Base-by-base conservation (phyloP, 2,113 vertebrate species). In the Xenopus borealis region DNA sequence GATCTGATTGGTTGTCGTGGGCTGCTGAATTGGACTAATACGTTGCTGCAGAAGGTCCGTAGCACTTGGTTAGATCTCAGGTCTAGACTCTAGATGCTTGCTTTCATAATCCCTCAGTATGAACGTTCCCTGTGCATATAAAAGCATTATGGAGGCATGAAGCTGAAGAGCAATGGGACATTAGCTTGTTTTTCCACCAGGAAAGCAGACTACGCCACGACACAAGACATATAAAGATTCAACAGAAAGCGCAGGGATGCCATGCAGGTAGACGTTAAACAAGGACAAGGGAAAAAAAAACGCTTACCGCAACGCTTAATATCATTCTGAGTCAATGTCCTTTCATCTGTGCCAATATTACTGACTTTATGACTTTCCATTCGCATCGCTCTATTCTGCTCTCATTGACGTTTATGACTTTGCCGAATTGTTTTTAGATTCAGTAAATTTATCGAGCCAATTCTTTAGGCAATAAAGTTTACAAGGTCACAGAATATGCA, bases 271-370 rank as follows among this genome's bases (percentile, higher is more conserved):
- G 78, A 84, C 82, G 82, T 83, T 27, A 87, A 81, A 90, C 80
- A 83, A 80, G 84, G 85, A 89, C 81, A 72, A 81, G 78, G 86
- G 47, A 53, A 78, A 27, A 83, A 53, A 78, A 27, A 83, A 85
- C 55, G 85, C 81, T 85, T 81, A 86, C 78, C 83, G 86, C 83
- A 19, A 82, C 78, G 84, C 82, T 82, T 80, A 81, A 85, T 64
- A 74, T 83, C 82, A 84, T 82, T 83, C 79, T 46, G 63, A 80
- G 84, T 81, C 84, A 86, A 90, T 77, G 89, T 91, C 91, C 88
- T 91, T 93, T 91, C 89, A 91, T 87, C 87, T 86, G 88, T 78
- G 84, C 82, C 82, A 81, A 79, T 81, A 79, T 69, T 85, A 85
- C 82, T 79, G 66, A 74, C 75, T 80, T 79, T 78, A 82, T 79